Base-by-base conservation (phyloP, 2,113 vertebrate genomes). In the Podiceps cristatus region DNA sequence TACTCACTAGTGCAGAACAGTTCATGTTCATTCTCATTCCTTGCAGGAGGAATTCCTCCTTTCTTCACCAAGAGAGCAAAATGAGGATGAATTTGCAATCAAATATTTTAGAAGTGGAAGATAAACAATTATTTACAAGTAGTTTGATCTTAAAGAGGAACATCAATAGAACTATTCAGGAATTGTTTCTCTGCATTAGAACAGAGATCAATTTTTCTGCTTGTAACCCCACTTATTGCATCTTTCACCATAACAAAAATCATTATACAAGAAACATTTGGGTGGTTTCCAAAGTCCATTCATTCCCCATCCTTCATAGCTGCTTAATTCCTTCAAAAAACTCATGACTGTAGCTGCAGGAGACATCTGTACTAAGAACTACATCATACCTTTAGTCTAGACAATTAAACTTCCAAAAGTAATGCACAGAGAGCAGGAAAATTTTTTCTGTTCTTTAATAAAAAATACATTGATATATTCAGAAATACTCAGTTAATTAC, bases 271-370 rank as follows among this genome's bases (percentile, higher is more conserved):
- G 20, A 78, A 50, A 67, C 49, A 72, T 86, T 63, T 20, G 56
- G 78, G 44, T 56, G 49, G 14, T 86, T 95, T 94, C 93, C 96
- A 97, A 95, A 95, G 79, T 49, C 86, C 81, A 66, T 83, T 94
- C 56, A 88, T 80, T 91, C 77, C 73, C 66, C 71, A 86, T 66
- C n/a, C 85, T 94, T 94, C 77, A 55, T 37, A 95, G 55, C 63
- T 96, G 73, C 63, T 95, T 95, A 97, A 98, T 78, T 64, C 85
- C 69, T 95, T 84, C 53, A 79, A 91, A 45, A 92, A 93, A 96
- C 44, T 55, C 77, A 71, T 85, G 62, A 49, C 84, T 96, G 75
- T 94, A 87, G 64, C 88, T 96, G 71, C 84, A 83, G 81, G 78
- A 92, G 40, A 93, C 27, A 95, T 59, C 35, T 78, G 80, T 93